These are phyloP conservation scores for Pangasius macronema DNA, from an alignment of 2,797 vertebrate species.

Conservation along the genomic window DNA sequence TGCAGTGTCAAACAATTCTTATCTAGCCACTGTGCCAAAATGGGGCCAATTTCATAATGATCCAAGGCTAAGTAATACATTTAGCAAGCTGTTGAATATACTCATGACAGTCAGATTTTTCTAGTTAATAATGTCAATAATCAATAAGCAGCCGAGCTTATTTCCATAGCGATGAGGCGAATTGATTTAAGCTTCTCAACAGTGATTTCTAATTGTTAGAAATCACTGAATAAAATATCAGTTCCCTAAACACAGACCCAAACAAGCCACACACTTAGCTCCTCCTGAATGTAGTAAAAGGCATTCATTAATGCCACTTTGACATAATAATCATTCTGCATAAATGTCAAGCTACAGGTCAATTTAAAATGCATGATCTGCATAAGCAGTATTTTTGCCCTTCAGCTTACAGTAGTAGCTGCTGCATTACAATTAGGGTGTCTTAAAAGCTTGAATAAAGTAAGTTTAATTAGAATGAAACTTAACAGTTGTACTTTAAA, in stretches of 20 bases:
- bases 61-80: slow-evolving; percentile 57
- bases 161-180: slow-evolving; percentile 68
- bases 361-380: slow-evolving; percentile 28
- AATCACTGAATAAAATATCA: slow-evolving; percentile 56
- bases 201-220: slow-evolving; percentile 62
- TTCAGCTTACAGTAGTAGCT: slow-evolving; percentile 21
- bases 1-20: slow-evolving; percentile 68
- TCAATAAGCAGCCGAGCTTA: slow-evolving; percentile 62
- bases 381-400: slow-evolving; percentile 31
- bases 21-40: slow-evolving; percentile 63
- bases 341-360: slow-evolving; percentile 41
- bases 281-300: slow-evolving; percentile 43
- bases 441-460: slow-evolving; percentile 29
- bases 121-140: slow-evolving; percentile 64
- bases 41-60: slow-evolving; percentile 56
- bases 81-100: slow-evolving; percentile 62
- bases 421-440: slow-evolving; percentile 9
- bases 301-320: slow-evolving; percentile 40
- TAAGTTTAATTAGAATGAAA: slow-evolving; percentile 23
- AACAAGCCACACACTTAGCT: slow-evolving; percentile 57
- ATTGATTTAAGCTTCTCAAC: slow-evolving; percentile 64
- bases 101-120: slow-evolving; percentile 62
- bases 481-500: slow-evolving; percentile 19
- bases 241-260: slow-evolving; percentile 50
- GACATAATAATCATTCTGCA: slow-evolving; percentile 46